Evolutionary conservation across 92 coral and sea anemone genomes (phyloP), one percentile per base, ranked within the genome.

Genomic region (Blastomussa wellsi): DNA sequence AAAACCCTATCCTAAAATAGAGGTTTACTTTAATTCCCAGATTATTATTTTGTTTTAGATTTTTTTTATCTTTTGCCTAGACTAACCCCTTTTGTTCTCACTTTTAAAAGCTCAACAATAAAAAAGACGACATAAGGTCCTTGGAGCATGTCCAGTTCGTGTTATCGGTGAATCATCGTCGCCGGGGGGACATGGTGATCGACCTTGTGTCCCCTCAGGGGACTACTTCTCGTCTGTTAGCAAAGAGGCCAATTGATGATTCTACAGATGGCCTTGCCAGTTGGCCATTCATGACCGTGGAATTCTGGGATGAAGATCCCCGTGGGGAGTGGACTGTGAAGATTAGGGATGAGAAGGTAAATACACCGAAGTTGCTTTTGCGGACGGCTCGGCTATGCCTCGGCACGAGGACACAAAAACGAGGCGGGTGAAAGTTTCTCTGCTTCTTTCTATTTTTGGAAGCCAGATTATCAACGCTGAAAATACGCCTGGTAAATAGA

Each of bases 261-360:
- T 88, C 94, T 5, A 10, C 36, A 0, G 37, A 78, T 33, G 94
- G 96, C 1, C 87, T 93, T n/a, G 83, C 24, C 17, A 86, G 76
- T 66, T 93, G 96, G 96, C 85, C 96, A 5, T 93, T 93, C 79
- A 93, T 76, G 87, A 82, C 87, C 39, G 88, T 90, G 78, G 92
- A 93, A 48, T 59, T 93, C 17, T 93, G 96, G 96, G 96, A 92
- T 55, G 96, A 93, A 80, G 83, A 93, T 14, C 96, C 96, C 0
- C 74, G 70, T 7, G 96, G 96, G 33, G 74, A 79, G 9, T 93
- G 96, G 96, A 85, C 91, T 41, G 84, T 93, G 29, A 53, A 44
- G 29, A 52, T 92, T 24, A 36, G 74, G 24, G 95, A 92, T 53
- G 91, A 81, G 32, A 76, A 82, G 33, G 82, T 69, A 71, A 44